A percentile compares a stretch with the other conserved stretches of the same genome.
phyloP scores from a whole-genome alignment of 1,140 invertebrate species.

The Drosophila orosa region DNA sequence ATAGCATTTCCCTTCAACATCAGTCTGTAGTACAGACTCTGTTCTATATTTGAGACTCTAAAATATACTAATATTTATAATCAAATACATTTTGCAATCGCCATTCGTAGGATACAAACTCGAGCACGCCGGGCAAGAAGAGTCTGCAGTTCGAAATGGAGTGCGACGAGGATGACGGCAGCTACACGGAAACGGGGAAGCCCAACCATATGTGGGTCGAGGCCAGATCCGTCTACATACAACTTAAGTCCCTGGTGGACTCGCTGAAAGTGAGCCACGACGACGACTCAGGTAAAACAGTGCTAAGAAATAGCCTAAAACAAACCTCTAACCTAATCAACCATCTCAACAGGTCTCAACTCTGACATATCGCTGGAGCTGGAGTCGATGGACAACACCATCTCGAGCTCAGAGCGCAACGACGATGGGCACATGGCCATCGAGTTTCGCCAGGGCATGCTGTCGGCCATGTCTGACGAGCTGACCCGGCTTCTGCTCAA shows the following conservation, averaged over 20 bases:
- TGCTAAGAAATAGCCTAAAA: not conserved
- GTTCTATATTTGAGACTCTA: not conserved
- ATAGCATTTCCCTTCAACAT: conserved; percentile 1
- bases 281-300: conserved; percentile 85
- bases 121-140: conserved; percentile 81
- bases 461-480: conserved; percentile 88
- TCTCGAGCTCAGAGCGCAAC: conserved; percentile 81
- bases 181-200: conserved; percentile 76
- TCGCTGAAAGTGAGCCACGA: conserved; percentile 90
- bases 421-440: conserved; percentile 77
- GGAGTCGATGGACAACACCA: conserved; percentile 85
- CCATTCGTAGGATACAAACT: conserved; percentile 59
- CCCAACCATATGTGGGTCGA: conserved; percentile 86
- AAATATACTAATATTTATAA: not conserved
- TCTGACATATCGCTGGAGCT: conserved; percentile 85
- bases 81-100: not conserved
- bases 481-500: conserved; percentile 89
- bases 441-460: conserved; percentile 85
- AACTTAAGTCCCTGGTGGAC: conserved; percentile 88
- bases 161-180: conserved; percentile 87
- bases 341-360: conserved; percentile 84
- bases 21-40: no score
- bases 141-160: conserved; percentile 92
- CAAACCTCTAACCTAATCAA: not conserved
- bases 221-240: conserved; percentile 88